Evolutionary conservation across 2,888 invertebrate genomes (phyloP), one percentile per base, ranked within the genome.

Genomic region (Eulithis prunata): DNA sequence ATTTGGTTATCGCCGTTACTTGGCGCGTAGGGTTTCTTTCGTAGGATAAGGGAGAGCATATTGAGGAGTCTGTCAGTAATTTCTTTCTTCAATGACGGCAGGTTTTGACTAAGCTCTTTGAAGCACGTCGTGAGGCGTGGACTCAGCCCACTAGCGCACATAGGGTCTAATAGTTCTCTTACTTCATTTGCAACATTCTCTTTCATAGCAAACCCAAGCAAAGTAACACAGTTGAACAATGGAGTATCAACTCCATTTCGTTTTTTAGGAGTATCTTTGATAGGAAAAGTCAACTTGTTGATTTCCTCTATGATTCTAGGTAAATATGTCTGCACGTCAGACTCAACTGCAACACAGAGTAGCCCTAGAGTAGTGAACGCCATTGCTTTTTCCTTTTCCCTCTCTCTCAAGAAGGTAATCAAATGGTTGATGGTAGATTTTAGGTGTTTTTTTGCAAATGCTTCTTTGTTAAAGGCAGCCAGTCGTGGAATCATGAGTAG

Each of bases 311-410:
- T 97, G 55, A 99, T 97, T 79, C 95, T 95, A 2, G 95, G 94
- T 38, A 98, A 92, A 85, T 97, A 96, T 14, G 95, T 94, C 76
- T 96, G 95, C 55, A 98, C 97, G 68, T 97, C 96, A 68, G 95
- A 94, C 74, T 97, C 96, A 0, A 98, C 97, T 21, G 98, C 98
- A 0, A 99, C 96, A 41, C 98, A 97, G 71, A 99, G 95, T 55
- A 98, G 94, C n/a, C 99, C 99, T 64, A 98, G 95, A 4, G 99
- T 97, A 43, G 97, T 96, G 81, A 98, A 99, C 2, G 98, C 98
- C 78, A 96, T 95, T 28, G 96, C 96, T 71, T 97, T 95, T 82
- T 98, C 98, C 79, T 97, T 97, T 74, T 98, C 98, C 70, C 97
- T 94, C 4, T 97, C 95, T 63, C 96, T 95, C 65, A 99, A 85